Conservation (phyloP, 2,113 vertebrate genomes). For the Promerops cafer region DNA sequence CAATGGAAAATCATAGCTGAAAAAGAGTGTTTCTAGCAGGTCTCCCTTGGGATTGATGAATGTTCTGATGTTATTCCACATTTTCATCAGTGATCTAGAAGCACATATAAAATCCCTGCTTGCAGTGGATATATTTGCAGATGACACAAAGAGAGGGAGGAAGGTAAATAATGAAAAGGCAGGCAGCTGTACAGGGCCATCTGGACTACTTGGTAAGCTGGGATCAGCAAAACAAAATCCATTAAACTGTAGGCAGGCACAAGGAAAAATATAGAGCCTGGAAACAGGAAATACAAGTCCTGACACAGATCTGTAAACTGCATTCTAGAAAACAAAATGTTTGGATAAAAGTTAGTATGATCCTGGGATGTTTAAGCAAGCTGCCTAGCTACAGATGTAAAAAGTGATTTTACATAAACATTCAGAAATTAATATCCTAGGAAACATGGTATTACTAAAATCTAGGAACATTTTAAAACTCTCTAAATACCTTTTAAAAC, state of each 20-base stretch:
- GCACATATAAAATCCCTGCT: background rate
- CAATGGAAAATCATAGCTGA: background rate
- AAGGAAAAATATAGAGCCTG: background rate
- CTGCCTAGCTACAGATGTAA: background rate
- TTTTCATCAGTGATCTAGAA: background rate
- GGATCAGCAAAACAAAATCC: background rate
- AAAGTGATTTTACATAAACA: background rate
- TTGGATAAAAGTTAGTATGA: background rate
- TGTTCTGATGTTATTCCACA: background rate
- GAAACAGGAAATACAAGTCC: background rate
- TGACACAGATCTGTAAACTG: background rate
- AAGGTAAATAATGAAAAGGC: constrained; percentile 6
- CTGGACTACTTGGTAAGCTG: background rate
- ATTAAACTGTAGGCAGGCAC: background rate
- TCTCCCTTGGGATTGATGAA: background rate
- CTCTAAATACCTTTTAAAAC: background rate
- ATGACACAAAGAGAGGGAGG: background rate
- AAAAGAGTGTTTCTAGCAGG: background rate
- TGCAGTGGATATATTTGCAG: background rate
- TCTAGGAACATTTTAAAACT: background rate
- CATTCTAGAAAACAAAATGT: background rate
- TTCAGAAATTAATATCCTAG: background rate
- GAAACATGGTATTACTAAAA: background rate
- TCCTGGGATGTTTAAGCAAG: background rate
- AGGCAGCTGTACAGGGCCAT: constrained; percentile 21